Conservation (phyloP, 2,113 vertebrate species). For the Chlorodrepanis virens region DNA sequence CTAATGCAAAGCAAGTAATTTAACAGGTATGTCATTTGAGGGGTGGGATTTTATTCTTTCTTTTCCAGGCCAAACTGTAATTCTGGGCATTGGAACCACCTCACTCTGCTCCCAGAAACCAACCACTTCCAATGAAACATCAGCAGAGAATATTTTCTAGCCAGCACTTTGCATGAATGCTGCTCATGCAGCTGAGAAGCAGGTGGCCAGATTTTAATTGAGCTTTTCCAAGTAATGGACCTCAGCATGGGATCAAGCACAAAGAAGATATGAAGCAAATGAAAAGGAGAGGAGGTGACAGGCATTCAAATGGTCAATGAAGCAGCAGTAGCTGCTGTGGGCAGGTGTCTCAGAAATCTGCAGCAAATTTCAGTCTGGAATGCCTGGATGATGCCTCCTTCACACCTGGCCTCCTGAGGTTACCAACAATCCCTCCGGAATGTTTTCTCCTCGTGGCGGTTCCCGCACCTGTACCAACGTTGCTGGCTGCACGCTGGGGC, state of each 20-base stretch:
- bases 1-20: background rate
- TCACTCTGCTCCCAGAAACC: background rate
- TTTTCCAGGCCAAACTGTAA: background rate
- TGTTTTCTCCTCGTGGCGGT: fast-evolving
- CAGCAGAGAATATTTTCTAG: background rate
- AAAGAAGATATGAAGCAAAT: background rate
- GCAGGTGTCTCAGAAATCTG: background rate
- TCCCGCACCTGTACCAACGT: fast-evolving
- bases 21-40: background rate
- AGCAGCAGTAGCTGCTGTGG: background rate
- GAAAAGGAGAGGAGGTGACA: background rate
- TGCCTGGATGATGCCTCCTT: background rate
- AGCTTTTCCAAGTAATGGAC: background rate
- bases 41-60: background rate
- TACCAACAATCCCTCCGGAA: background rate
- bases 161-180: background rate
- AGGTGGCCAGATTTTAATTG: background rate
- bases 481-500: fast-evolving
- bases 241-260: background rate
- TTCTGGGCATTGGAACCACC: background rate
- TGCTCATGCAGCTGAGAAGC: background rate
- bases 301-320: background rate
- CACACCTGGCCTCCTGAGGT: background rate
- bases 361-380: background rate
- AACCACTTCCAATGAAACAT: background rate